phyloP scores from a whole-genome alignment of 2,113 vertebrate genomes.

The Opisthocomus hoazin region DNA sequence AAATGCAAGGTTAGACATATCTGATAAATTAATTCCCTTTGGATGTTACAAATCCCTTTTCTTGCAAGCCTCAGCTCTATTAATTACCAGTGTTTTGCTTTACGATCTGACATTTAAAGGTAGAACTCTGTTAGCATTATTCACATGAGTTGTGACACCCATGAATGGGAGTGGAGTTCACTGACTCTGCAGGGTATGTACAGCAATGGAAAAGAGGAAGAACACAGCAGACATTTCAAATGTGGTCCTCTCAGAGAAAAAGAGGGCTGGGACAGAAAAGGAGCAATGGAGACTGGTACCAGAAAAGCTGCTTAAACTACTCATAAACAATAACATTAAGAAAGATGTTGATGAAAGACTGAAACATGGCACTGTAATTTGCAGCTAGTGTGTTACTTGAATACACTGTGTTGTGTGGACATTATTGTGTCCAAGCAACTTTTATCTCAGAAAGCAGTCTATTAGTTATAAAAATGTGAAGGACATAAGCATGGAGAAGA shows the following conservation, averaged over 20 bases:
- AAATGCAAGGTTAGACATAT: constrained; percentile 16
- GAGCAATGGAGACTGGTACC: neutral
- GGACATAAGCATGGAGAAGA: neutral
- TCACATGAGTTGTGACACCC: neutral
- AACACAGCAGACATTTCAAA: neutral
- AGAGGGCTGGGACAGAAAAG: neutral
- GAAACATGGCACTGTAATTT: neutral
- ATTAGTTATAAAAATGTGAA: neutral
- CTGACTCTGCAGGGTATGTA: neutral
- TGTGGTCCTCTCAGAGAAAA: neutral
- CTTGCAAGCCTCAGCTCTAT: neutral
- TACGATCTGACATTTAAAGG: neutral
- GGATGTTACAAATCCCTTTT: neutral
- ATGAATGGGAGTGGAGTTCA: neutral
- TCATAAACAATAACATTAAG: neutral
- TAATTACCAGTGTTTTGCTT: neutral
- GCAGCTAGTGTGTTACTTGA: neutral
- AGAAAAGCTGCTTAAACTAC: neutral
- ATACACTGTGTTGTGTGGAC: neutral
- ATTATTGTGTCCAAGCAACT: neutral
- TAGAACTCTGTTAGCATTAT: neutral
- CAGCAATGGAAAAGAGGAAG: neutral
- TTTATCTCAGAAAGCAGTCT: neutral
- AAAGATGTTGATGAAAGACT: neutral
- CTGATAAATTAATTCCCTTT: constrained; percentile 8